Base-by-base conservation (phyloP, 2,888 invertebrate species). In the Idaea biselata region DNA sequence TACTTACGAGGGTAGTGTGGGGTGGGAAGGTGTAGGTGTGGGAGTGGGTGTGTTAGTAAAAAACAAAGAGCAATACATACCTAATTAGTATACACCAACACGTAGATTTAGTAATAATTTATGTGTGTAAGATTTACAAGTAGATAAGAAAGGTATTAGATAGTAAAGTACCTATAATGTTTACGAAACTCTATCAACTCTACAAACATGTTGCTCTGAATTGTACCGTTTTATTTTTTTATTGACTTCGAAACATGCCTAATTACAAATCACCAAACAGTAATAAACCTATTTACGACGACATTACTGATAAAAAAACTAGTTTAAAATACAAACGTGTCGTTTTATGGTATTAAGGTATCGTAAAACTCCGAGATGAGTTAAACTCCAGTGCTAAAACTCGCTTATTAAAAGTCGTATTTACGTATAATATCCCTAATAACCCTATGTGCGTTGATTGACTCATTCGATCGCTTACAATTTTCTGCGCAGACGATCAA, bases 361-460 rank as follows among this genome's bases (percentile, higher is more conserved):
- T 79, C 80, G 73, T 86, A 83, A 87, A 85, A 73, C 66, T 67
- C 69, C 63, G 69, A 70, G 60, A 71, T 68, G 63, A 69, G 64
- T 72, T 68, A 69, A 77, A 74, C 71, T 63, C 68, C 77, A 79
- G 79, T 76, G 79, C 78, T 80, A 83, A 83, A 80, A 81, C 73
- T 76, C 69, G 75, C 77, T 78, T 81, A 83, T 83, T 83, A 82
- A n/a, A n/a, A 84, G 82, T 78, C 80, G 82, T 81, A 77, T 79
- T 73, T 78, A 79, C 78, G 78, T 78, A 82, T 82, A 82, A 83
- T 81, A 77, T 70, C 75, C 69, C 63, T 77, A 75, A 78, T 79
- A 75, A 78, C 75, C 44, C 70, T 64, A 54, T 70, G 67, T 71
- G 63, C 69, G 70, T 68, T 75, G 73, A 80, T 75, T 79, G 76